Evolutionary conservation across 2,888 invertebrate genomes (phyloP).

Genomic region (Adelognathus sp.): DNA sequence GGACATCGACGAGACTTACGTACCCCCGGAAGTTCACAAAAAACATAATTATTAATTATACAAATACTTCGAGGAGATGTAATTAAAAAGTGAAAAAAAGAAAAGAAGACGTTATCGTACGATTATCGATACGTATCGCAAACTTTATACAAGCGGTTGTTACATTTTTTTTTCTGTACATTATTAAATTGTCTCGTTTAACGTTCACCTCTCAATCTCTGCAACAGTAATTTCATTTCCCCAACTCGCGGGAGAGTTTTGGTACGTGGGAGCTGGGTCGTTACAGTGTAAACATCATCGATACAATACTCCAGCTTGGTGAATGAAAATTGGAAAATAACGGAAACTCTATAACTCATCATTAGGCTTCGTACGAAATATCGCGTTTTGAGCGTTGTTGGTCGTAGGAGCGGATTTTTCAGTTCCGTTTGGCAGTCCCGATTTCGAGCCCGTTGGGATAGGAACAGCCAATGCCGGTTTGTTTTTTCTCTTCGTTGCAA

Average conservation of each 20-base stretch:
- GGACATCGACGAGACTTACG: conserved; percentile 84
- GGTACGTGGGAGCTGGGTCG: conserved; percentile 28
- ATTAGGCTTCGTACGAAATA: conserved; percentile 69
- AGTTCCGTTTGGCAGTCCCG: neutral
- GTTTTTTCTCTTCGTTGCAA: too few species aligned
- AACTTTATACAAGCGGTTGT: conserved; percentile 64
- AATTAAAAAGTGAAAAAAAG: neutral
- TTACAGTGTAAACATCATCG: conserved; percentile 24
- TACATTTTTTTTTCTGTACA: conserved; percentile 65
- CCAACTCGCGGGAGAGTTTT: conserved; percentile 29
- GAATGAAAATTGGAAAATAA: conserved; percentile 24
- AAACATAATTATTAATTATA: neutral
- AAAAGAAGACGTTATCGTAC: neutral
- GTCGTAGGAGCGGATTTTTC: conserved; percentile 11
- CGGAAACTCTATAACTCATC: conserved; percentile 61
- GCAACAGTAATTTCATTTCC: conserved; percentile 25
- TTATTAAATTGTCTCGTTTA: conserved; percentile 52
- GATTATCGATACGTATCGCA: conserved; percentile 49
- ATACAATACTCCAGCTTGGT: neutral
- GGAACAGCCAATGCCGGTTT: conserved; percentile 42
- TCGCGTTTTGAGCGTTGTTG: conserved; percentile 65
- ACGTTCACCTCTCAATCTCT: conserved; percentile 12
- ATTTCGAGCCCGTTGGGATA: conserved; percentile 7
- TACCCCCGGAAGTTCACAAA: conserved; percentile 86
- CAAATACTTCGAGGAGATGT: neutral